Conservation (phyloP, 2,113 vertebrate species). For the Elanus axillaris region DNA sequence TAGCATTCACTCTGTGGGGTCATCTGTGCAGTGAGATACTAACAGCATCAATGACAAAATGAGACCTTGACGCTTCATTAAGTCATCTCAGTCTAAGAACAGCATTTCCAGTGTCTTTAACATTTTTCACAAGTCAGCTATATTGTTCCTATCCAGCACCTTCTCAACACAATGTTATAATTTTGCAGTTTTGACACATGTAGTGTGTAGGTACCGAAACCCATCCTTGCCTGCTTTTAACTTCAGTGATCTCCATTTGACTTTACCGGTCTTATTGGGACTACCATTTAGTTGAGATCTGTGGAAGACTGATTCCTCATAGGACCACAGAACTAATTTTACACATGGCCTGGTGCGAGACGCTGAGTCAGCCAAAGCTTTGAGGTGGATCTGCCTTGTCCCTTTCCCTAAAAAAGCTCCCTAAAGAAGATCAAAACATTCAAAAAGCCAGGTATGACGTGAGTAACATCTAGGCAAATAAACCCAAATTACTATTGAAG, state of each 20-base stretch:
- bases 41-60: not conserved
- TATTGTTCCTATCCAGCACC: not conserved
- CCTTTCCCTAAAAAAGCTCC: not conserved
- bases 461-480: not conserved
- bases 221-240: not conserved
- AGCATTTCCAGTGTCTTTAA: not conserved
- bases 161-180: not conserved
- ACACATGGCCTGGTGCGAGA: not conserved
- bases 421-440: not conserved
- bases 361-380: not conserved
- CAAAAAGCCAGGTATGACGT: not conserved
- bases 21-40: not conserved
- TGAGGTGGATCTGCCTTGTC: not conserved
- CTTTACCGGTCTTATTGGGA: not conserved
- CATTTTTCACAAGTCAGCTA: not conserved
- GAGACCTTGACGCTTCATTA: not conserved
- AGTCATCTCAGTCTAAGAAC: not conserved
- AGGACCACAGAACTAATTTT: not conserved
- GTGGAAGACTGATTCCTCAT: not conserved
- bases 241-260: not conserved
- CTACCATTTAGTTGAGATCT: not conserved
- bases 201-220: fast-evolving
- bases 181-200: not conserved
- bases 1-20: not conserved
- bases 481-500: not conserved